Base-by-base conservation (phyloP, 2,888 invertebrate species). In the Acanthoscelides obtectus region DNA sequence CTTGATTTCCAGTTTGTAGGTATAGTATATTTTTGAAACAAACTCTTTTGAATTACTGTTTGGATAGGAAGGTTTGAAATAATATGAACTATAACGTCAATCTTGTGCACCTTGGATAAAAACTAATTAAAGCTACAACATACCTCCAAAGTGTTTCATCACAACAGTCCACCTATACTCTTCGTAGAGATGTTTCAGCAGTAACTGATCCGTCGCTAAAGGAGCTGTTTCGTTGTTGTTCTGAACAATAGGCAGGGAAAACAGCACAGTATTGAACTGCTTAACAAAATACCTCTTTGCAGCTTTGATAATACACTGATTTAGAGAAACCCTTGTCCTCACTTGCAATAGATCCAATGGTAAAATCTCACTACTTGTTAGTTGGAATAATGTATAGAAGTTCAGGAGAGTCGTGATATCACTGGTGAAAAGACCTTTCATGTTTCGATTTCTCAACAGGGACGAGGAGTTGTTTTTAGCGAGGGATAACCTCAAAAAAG, bases 231-330 rank as follows among this genome's bases (percentile, higher is more conserved):
- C 45, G 6, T 45, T 45, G 12, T 12, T 45, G 45, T 17, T 12
- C 12, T 45, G 8, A 45, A 12, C 5, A 12, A 45, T 45, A 6
- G 76, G 75, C 21, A 75, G n/a, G 0, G 72, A 45, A 45, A 45
- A 45, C 12, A 45, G 1, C 12, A 45, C 12, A 12, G 45, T 45
- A 12, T 45, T 45, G 45, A 12, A 45, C 1, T 17, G 45, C 17
- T 20, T 68, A 3, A 19, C 67, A 27, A 77, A 77, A 45, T 71
- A 77, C 6, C 17, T 65, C 69, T 70, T 74, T 12, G 71, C 27
- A 22, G 73, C 74, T 74, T 75, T 69, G 8, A 71, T 64, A 12
- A 77, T 75, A 68, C 76, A 77, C 3, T 67, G 21, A 22, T 73
- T 69, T 17, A 77, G 22, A 20, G 75, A 75, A 12, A 69, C 12